Evolutionary conservation across 1,140 invertebrate species (phyloP).

Genomic region (Drosophila mojavensis): DNA sequence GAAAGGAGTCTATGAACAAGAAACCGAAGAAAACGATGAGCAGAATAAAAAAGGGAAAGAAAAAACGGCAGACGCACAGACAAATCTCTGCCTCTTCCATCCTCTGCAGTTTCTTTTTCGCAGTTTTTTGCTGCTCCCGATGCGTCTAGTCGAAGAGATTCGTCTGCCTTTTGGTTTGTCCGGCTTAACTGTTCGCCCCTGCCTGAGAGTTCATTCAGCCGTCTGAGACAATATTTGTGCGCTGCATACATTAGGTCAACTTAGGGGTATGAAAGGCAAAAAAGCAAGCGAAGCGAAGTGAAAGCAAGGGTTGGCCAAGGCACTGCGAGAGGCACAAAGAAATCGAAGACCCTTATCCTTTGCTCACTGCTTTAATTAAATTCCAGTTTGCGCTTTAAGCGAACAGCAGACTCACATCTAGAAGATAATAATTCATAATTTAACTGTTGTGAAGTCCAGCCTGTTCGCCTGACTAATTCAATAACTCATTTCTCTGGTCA

Average conservation of each 20-base stretch:
- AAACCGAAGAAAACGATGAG: slow-evolving; percentile 2
- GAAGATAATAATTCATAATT: slow-evolving; percentile 13
- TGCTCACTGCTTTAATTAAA: slow-evolving; percentile 21
- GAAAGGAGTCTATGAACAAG: neutral
- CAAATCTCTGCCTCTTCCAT: slow-evolving; percentile 36
- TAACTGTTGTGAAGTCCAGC: neutral
- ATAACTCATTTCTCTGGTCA: slow-evolving; percentile 56
- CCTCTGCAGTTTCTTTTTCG: slow-evolving; percentile 36
- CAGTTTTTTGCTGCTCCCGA: slow-evolving; percentile 16
- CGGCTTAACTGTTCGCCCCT: slow-evolving; percentile 45
- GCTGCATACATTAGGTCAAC: slow-evolving; percentile 72
- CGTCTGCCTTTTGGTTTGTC: slow-evolving; percentile 53
- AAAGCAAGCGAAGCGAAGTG: neutral
- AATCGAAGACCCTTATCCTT: neutral
- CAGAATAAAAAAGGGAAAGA: slow-evolving; percentile 25
- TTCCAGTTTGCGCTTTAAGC: neutral
- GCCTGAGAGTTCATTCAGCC: slow-evolving; percentile 56
- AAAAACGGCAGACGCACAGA: slow-evolving; percentile 28
- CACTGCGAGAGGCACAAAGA: neutral
- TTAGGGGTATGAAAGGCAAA: slow-evolving; percentile 27
- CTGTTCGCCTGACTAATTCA: slow-evolving; percentile 61
- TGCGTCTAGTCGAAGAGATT: slow-evolving; percentile 44
- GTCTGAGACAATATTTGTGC: slow-evolving; percentile 81
- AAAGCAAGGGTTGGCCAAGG: neutral
- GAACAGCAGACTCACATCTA: neutral